A percentile compares a stretch with the other conserved stretches of the same genome.
Conservation (phyloP, 2,113 vertebrate genomes). For the Cacatua alba region DNA sequence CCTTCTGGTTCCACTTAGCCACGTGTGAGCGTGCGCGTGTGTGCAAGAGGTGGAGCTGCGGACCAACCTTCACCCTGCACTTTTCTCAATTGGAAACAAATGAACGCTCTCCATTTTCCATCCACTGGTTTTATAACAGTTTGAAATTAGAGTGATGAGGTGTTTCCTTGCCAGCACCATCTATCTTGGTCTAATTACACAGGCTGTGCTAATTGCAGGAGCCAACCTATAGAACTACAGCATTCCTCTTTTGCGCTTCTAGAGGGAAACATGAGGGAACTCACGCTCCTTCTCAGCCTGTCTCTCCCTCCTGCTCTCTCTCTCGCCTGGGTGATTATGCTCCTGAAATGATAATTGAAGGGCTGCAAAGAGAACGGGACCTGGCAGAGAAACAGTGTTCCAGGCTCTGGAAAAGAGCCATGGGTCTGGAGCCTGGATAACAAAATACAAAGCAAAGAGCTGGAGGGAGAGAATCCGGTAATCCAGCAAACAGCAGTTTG, state of each 20-base stretch:
- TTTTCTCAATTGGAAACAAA: conserved; percentile 41
- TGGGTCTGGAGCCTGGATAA: background rate
- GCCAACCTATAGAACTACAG: background rate
- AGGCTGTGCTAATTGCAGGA: conserved; percentile 12
- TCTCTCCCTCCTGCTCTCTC: too few relatives aligned
- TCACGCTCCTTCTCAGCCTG: background rate
- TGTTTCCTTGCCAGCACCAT: conserved; percentile 7
- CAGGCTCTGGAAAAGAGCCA: background rate
- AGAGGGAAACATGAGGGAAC: background rate
- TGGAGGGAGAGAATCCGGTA: background rate
- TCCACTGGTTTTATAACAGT: conserved; percentile 35
- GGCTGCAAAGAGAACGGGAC: background rate
- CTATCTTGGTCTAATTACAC: conserved; percentile 30
- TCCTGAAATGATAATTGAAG: background rate
- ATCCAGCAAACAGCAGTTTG: background rate
- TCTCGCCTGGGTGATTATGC: background rate
- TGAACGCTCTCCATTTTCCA: background rate
- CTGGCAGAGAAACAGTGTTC: background rate
- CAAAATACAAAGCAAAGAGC: background rate
- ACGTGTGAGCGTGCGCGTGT: background rate
- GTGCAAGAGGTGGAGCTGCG: background rate
- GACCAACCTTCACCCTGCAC: background rate
- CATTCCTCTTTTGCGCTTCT: background rate
- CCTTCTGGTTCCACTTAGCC: background rate
- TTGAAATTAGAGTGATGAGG: conserved; percentile 30